These are phyloP conservation scores for Rhabdophis nuchalis DNA, from an alignment of 2,797 vertebrate species.

Conservation along the genomic window DNA sequence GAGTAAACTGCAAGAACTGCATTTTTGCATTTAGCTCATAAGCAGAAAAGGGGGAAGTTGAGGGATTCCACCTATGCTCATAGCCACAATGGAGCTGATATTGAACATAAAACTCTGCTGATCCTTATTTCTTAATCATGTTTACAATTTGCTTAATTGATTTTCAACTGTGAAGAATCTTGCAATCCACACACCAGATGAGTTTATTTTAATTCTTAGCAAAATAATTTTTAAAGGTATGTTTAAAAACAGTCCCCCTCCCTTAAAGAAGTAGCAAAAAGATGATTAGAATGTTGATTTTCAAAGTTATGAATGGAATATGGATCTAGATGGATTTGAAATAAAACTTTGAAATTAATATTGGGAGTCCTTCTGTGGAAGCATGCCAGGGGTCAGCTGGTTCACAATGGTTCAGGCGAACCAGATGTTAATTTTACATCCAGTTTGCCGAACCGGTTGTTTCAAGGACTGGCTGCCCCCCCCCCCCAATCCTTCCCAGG, in stretches of 20 bases:
- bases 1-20: not conserved
- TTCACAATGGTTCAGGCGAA: no score
- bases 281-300: not conserved
- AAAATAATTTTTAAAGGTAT: not conserved
- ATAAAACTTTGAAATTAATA: not conserved
- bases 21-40: no score
- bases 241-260: not conserved
- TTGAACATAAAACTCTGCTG: no score
- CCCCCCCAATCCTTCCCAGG: no score
- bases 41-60: no score
- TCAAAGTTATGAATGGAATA: not conserved
- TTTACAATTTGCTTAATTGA: not conserved
- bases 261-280: not conserved
- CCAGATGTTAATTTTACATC: no score
- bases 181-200: not conserved
- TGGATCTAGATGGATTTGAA: not conserved
- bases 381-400: not conserved
- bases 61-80: no score
- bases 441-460: no score
- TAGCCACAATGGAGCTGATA: no score
- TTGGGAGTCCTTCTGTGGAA: not conserved
- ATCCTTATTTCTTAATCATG: not conserved
- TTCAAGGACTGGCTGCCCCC: no score
- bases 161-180: not conserved
- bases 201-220: not conserved